phyloP scores from a whole-genome alignment of 2,113 vertebrate genomes.

The Rhagologus leucostigma region DNA sequence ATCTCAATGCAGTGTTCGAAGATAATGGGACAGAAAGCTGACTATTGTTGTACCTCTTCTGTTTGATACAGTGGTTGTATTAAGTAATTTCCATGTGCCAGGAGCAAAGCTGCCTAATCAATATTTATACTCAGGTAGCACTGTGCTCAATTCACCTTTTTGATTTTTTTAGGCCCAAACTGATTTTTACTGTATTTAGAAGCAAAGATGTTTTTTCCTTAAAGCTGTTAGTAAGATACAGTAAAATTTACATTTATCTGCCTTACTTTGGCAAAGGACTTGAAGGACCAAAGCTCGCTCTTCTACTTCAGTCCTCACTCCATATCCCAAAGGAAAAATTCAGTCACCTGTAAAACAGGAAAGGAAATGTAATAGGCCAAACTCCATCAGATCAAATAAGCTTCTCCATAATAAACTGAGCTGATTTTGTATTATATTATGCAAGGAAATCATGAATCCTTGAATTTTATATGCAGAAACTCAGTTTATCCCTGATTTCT shows the following conservation, averaged over 20 bases:
- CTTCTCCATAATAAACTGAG: neutral
- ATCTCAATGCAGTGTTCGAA: neutral
- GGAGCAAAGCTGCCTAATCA: neutral
- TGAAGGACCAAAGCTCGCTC: neutral
- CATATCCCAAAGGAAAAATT: neutral
- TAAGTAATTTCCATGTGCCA: neutral
- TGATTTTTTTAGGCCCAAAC: neutral
- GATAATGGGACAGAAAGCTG: neutral
- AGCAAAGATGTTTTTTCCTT: neutral
- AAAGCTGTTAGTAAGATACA: neutral
- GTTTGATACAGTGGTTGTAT: neutral
- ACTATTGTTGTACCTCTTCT: neutral
- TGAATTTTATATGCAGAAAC: neutral
- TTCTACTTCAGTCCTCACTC: neutral
- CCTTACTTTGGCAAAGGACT: neutral
- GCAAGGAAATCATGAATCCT: neutral
- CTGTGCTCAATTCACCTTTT: neutral
- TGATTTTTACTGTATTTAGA: neutral
- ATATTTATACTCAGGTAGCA: neutral
- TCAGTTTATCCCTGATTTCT: neutral
- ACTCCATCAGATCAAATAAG: neutral
- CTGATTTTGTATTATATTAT: neutral
- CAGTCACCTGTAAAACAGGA: neutral
- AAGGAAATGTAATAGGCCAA: neutral
- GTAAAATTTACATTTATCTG: neutral